Evolutionary conservation across 2,797 vertebrate species (phyloP).

Genomic region (Helarctos malayanus): DNA sequence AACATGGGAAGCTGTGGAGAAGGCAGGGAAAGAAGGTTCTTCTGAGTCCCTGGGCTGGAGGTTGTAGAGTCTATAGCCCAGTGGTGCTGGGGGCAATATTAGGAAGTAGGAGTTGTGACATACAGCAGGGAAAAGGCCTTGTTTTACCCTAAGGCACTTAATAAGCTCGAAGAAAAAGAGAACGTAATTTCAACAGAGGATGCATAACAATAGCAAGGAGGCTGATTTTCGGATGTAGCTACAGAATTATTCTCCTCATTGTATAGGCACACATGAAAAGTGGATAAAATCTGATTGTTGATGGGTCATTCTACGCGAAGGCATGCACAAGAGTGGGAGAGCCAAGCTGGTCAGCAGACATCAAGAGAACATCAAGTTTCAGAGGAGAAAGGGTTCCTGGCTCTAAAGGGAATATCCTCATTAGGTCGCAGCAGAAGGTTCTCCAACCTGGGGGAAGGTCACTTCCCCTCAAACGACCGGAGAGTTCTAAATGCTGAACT

Average conservation of each 20-base stretch:
- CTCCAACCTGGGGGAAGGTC: constrained; percentile 77
- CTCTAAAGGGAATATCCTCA: constrained; percentile 63
- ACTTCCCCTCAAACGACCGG: constrained; percentile 51
- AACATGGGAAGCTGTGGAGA: not conserved
- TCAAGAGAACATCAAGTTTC: not conserved
- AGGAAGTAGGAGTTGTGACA: not conserved
- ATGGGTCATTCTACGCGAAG: not conserved
- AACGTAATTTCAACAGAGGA: not conserved
- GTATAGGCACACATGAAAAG: not conserved
- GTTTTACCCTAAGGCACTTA: not conserved
- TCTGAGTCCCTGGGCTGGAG: not conserved
- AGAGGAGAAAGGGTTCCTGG: constrained; percentile 22
- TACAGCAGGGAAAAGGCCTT: not conserved
- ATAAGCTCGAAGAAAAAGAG: not conserved
- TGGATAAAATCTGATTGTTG: not conserved
- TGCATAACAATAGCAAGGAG: not conserved
- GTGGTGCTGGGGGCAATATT: not conserved
- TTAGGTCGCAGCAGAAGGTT: constrained; percentile 62
- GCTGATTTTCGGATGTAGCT: not conserved
- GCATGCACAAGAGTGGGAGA: not conserved
- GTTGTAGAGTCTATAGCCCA: not conserved
- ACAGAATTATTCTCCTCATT: not conserved
- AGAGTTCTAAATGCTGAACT: constrained; percentile 60
- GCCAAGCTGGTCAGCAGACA: not conserved
- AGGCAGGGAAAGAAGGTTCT: not conserved